These are phyloP conservation scores for Archaeoteleia sp. DNA, from an alignment of 2,888 invertebrate genomes.

Conservation along the genomic window DNA sequence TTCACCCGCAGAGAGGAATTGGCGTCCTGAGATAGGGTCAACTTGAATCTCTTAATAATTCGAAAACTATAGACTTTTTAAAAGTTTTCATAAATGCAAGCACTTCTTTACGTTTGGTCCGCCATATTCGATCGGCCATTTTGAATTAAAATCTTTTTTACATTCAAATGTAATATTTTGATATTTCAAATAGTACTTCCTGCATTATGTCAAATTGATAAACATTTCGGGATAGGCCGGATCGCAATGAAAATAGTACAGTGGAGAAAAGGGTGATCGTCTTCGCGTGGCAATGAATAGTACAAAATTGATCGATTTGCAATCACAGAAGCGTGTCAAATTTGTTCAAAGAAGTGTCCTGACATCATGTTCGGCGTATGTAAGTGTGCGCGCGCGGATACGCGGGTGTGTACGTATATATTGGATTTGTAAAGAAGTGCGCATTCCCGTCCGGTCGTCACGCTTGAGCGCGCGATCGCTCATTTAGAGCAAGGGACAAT, in stretches of 20 bases:
- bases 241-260: constrained; percentile 4
- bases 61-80: too few species aligned
- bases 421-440: too few species aligned
- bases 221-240: constrained; percentile 5
- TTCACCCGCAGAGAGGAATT: too few species aligned
- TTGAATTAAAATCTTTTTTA: too few species aligned
- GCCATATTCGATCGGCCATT: too few species aligned
- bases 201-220: not conserved
- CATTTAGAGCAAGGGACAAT: constrained; percentile 66
- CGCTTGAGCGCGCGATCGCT: constrained; percentile 67
- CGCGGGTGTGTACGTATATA: constrained; percentile 4
- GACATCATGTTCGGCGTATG: constrained; percentile 59
- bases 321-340: constrained; percentile 59
- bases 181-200: too few species aligned
- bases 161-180: too few species aligned
- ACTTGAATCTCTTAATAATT: too few species aligned
- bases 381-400: constrained; percentile 63
- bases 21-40: too few species aligned
- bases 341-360: constrained; percentile 58
- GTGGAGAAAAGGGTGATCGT: constrained; percentile 8
- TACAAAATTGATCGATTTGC: constrained; percentile 23
- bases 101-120: too few species aligned
- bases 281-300: constrained; percentile 15
- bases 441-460: constrained; percentile 58
- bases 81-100: too few species aligned